Conservation (phyloP, 2,888 invertebrate genomes). For the Himalopsyche kuldschensis region DNA sequence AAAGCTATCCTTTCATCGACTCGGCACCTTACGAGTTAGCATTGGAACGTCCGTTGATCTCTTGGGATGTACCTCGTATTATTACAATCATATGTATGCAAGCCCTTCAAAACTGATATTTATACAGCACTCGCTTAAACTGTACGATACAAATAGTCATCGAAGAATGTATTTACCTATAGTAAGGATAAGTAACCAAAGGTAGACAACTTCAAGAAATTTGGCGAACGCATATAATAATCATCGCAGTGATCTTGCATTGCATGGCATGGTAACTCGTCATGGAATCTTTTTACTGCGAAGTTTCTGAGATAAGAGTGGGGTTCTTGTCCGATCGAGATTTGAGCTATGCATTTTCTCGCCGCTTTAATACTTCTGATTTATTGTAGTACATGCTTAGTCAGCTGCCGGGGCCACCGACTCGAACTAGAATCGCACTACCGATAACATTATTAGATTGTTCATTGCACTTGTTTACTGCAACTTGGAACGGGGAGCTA, state of each 20-base stretch:
- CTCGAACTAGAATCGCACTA: neutral
- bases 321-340: no score
- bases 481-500: neutral
- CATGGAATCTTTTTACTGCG: neutral
- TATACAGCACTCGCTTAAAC: neutral
- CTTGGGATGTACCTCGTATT: neutral
- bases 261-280: neutral
- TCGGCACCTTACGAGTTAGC: neutral
- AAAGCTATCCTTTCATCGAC: neutral
- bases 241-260: neutral
- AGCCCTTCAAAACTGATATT: neutral
- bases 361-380: neutral
- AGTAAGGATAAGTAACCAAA: no score
- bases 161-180: no score
- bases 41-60: neutral
- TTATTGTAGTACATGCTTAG: neutral
- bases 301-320: no score
- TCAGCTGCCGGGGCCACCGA: neutral
- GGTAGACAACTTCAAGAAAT: neutral
- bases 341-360: neutral
- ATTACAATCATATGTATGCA: neutral
- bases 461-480: constrained; percentile 1
- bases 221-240: neutral
- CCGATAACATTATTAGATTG: constrained; percentile 1
- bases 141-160: neutral